These are phyloP conservation scores for Drosophila guanche DNA, from an alignment of 1,140 invertebrate genomes.

Conservation along the genomic window DNA sequence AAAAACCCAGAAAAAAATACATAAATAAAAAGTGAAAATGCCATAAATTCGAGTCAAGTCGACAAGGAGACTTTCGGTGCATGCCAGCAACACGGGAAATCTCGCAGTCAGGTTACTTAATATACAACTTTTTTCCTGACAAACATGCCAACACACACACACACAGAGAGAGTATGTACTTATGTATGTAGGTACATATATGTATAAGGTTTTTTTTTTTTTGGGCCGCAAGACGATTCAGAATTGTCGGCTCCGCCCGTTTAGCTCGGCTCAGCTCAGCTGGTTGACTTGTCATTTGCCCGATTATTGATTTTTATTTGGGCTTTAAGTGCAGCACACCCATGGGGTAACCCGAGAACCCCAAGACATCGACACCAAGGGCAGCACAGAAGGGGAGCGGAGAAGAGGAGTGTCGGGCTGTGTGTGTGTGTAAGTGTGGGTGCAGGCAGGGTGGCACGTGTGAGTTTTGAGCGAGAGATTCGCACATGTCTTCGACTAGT, in stretches of 20 bases:
- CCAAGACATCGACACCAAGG: constrained; percentile 53
- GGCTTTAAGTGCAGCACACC: constrained; percentile 73
- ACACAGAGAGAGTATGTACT: neutral
- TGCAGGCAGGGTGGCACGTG: constrained; percentile 37
- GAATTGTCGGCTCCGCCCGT: constrained; percentile 45
- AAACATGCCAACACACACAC: constrained; percentile 12
- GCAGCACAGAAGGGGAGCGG: neutral
- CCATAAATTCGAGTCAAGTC: constrained; percentile 40
- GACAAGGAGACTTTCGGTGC: constrained; percentile 36
- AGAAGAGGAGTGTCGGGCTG: neutral
- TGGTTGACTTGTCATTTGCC: constrained; percentile 72
- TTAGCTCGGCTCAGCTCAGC: constrained; percentile 41
- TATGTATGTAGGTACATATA: neutral
- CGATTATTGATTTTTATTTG: constrained; percentile 76
- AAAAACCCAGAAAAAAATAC: constrained; percentile 13
- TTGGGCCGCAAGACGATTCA: constrained; percentile 30
- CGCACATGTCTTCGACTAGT: constrained; percentile 49
- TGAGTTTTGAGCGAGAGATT: constrained; percentile 51
- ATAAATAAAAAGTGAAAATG: constrained; percentile 49
- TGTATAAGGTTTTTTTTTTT: constrained; percentile 4
- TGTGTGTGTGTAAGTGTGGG: neutral
- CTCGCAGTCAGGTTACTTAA: constrained; percentile 48
- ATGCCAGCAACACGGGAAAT: constrained; percentile 46
- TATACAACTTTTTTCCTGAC: constrained; percentile 38
- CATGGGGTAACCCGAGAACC: constrained; percentile 56